Conservation (phyloP, 2,113 vertebrate genomes). For the Antigone vipio region DNA sequence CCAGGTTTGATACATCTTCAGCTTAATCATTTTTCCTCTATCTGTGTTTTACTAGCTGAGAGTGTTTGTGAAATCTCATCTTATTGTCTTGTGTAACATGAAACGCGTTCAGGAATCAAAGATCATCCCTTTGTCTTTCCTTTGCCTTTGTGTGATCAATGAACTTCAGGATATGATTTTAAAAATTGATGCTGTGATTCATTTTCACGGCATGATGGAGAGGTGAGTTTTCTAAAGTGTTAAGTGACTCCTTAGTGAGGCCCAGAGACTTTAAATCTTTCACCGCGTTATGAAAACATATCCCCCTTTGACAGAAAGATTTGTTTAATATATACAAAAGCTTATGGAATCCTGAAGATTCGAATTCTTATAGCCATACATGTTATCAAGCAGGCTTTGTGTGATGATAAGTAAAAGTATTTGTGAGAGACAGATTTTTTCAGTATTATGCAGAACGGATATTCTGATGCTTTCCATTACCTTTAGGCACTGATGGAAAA, state of each 20-base stretch:
- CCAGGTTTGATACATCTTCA: background rate
- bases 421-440: background rate
- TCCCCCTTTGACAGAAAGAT: background rate
- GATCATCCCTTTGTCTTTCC: background rate
- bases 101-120: background rate
- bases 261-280: background rate
- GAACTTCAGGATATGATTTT: background rate
- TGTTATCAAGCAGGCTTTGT: background rate
- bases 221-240: background rate
- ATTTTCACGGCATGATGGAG: background rate
- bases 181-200: background rate
- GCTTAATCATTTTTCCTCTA: background rate
- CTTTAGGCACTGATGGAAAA: background rate
- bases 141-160: background rate
- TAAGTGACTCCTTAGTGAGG: background rate
- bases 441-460: background rate
- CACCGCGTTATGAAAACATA: background rate
- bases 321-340: slow-evolving; percentile 21
- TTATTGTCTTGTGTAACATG: background rate
- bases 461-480: background rate
- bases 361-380: background rate
- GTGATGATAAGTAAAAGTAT: background rate
- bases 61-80: background rate
- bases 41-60: background rate
- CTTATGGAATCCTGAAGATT: background rate